phyloP scores from a whole-genome alignment of 1,140 invertebrate genomes.

The Proctacanthus coquilletti region DNA sequence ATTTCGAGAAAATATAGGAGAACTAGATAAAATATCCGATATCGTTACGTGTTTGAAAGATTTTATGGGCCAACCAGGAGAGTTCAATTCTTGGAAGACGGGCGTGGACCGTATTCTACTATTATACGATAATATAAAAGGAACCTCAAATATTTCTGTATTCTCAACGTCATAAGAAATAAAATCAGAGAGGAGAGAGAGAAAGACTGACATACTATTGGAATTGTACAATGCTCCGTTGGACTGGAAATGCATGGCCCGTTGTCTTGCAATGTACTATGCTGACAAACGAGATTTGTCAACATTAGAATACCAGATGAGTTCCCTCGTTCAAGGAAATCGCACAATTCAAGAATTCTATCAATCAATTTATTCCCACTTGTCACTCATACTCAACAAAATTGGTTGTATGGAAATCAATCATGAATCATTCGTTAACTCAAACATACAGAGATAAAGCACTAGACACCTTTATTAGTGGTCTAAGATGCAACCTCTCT shows the following conservation, averaged over 20 bases:
- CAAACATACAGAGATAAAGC: constrained; percentile 6
- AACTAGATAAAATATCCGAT: neutral
- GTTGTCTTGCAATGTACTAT: neutral
- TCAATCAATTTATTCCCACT: constrained; percentile 9
- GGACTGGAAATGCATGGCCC: neutral
- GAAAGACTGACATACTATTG: neutral
- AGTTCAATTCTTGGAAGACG: neutral
- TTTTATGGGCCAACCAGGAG: neutral
- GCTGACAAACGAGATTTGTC: neutral
- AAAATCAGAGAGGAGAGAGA: constrained; percentile 1
- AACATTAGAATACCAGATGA: constrained; percentile 7
- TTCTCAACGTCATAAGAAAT: neutral
- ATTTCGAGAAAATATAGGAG: too few relatives aligned
- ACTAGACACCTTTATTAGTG: constrained; percentile 7
- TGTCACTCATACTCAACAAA: constrained; percentile 11
- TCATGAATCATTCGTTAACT: constrained; percentile 4
- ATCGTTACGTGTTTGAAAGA: neutral
- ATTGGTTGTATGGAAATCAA: constrained; percentile 8
- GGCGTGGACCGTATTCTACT: neutral
- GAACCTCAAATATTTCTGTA: neutral
- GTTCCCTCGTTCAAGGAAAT: constrained; percentile 8
- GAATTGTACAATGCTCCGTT: neutral
- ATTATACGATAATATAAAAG: neutral
- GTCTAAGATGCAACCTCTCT: constrained; percentile 7
- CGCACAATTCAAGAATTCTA: constrained; percentile 7